Base-by-base conservation (phyloP, 1,140 invertebrate species). In the Drosophila sproati region DNA sequence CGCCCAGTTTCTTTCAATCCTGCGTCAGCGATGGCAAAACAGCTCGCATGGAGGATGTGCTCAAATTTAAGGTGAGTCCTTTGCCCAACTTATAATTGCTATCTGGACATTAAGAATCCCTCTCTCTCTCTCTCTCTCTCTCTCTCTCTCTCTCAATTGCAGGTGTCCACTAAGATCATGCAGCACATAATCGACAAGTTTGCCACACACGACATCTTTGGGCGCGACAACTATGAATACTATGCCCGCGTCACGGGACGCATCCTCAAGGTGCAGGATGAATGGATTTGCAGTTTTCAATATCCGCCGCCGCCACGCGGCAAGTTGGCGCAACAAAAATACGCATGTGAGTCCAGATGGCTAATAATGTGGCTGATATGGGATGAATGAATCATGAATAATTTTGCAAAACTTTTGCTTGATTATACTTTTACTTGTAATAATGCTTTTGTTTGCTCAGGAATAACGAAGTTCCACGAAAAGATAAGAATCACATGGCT, bases 1-100 rank as follows among this genome's bases (percentile, higher is more conserved):
- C 98, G 20, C 98, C 98, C n/a, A 98, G 98, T 82, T 98, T 99
- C 93, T 99, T 99, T 94, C 98, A 99, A 93, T 97, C 96, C 68
- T 99, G 98, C 93, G 97, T 98, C 77, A 97, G 96, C 77, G 97
- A 98, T 93, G 97, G 97, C 37, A 97, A 98, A 94, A 96, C 97
- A 35, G 98, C 97, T 52, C 97, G 96, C 93, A 97, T 98, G 96
- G 97, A 98, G 93, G 98, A 99, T 93, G 97, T 98, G 55, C 95
- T 98, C 87, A 95, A 97, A 86, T 98, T 98, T 93, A 98, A 98
- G 95, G 97, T 98, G 93, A 93, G 92, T 31, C 4, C 6, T 41
- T 10, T 10, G 8, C 4, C 10, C 2, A 4, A 2, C 3, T 6
- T 12, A 12, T 28, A 1, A 31, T 3, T 48, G 10, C 2, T 6